phyloP scores from a whole-genome alignment of 2,888 invertebrate species.

The Yponomeuta plumbellus region DNA sequence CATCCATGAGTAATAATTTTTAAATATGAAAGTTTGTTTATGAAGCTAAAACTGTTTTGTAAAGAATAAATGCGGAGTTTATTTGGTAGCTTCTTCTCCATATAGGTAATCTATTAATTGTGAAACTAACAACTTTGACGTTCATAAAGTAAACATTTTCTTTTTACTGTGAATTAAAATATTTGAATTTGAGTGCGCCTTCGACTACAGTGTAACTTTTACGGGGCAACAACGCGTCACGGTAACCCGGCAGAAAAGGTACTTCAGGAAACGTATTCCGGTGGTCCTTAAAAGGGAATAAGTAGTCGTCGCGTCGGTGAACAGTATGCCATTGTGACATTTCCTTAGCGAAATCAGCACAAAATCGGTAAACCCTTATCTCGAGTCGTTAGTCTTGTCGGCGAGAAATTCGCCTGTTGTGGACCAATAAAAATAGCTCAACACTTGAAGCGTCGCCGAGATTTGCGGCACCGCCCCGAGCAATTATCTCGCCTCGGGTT shows the following conservation, averaged over 20 bases:
- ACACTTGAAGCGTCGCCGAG: slow-evolving; percentile 27
- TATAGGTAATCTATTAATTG: too few species aligned
- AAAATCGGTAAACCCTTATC: slow-evolving; percentile 29
- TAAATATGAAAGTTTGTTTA: too few species aligned
- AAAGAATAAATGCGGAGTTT: too few species aligned
- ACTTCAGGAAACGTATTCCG: background rate
- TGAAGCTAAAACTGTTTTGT: too few species aligned
- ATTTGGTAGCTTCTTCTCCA: too few species aligned
- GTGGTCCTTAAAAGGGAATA: slow-evolving; percentile 12
- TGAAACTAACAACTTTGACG: too few species aligned
- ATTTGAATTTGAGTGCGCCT: background rate
- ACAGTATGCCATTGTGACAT: slow-evolving; percentile 14
- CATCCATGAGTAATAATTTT: too few species aligned
- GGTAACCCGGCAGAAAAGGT: background rate
- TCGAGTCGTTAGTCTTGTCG: slow-evolving; percentile 18
- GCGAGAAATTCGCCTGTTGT: slow-evolving; percentile 27
- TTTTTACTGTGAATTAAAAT: too few species aligned
- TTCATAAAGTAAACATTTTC: too few species aligned
- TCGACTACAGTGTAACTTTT: background rate
- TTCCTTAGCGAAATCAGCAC: slow-evolving; percentile 32
- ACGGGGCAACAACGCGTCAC: background rate
- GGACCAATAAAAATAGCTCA: slow-evolving; percentile 17
- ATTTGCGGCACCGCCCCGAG: slow-evolving; percentile 41
- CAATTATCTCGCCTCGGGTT: slow-evolving; percentile 48
- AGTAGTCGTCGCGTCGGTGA: background rate